Evolutionary conservation across 2,797 vertebrate species (phyloP), one percentile per base, ranked within the genome.

Genomic region (Malurus leucopterus): DNA sequence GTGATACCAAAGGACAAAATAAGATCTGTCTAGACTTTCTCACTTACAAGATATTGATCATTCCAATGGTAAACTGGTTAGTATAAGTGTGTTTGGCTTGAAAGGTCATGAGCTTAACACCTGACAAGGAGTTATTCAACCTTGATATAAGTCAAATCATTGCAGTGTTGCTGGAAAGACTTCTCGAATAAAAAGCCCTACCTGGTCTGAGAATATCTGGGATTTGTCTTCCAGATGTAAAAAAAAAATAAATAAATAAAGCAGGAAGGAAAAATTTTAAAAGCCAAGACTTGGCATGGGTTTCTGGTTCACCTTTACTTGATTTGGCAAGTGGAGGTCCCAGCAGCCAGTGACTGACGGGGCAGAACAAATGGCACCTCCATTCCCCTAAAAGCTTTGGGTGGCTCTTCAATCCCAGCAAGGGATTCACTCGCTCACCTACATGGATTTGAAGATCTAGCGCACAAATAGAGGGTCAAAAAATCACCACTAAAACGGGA

Each of bases 11-110:
- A 96, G 95, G 91, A 95, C 93, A 95, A 96, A 96, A 93, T 92
- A 90, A 93, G 95, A 93, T 92, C 90, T 94, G 94, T 94, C 85
- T 91, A 95, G 91, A 95, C 87, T 86, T 41, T 91, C 92, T 96
- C 95, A 92, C 92, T 95, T 95, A 87, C 57, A 90, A 93, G 81
- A 95, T 95, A 96, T 91, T 93, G 94, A 94, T 88, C 93, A 94
- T 95, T 86, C 90, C 58, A 84, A 89, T 91, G 86, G 91, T 90
- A 96, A 95, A 96, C 94, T 95, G 93, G 95, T 96, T 96, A 94
- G 91, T 82, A 44, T 61, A 91, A 88, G 91, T 55, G 91, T 91
- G 74, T 68, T 78, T 92, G 93, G 95, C 88, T 93, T 90, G 93
- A 94, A 95, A 96, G 95, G 87, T 91, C 91, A 95, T 65, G 86